Evolutionary conservation across 2,797 vertebrate genomes (phyloP).

Genomic region (Tachyglossus aculeatus): DNA sequence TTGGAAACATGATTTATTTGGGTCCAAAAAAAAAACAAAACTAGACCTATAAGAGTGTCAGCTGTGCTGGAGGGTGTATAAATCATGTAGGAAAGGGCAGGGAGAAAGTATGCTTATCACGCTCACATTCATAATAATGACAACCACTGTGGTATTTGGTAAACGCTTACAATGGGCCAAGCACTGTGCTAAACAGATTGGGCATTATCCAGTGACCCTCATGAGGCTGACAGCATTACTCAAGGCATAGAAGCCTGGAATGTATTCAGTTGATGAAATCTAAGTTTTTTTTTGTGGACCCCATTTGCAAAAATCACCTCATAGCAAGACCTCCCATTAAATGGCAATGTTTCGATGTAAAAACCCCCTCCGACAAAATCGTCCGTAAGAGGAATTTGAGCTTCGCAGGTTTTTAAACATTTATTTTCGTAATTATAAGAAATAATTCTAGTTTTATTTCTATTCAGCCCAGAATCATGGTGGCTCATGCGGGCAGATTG

Average conservation of each 20-base stretch:
- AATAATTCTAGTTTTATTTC: slow-evolving; percentile 65
- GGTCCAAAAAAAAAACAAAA: no score
- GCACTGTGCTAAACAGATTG: no score
- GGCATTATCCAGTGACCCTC: no score
- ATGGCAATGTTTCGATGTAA: slow-evolving; percentile 61
- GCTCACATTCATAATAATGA: no score
- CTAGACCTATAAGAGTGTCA: no score
- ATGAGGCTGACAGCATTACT: no score
- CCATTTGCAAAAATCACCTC: no score
- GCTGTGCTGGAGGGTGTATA: slow-evolving; percentile 42
- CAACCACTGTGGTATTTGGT: no score
- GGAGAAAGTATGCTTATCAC: slow-evolving; percentile 65
- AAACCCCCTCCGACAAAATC: slow-evolving; percentile 36
- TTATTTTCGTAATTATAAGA: slow-evolving; percentile 33
- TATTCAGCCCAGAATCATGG: slow-evolving; percentile 75
- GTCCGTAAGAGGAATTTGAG: slow-evolving; percentile 41
- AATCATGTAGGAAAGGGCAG: slow-evolving; percentile 62
- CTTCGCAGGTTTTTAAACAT: slow-evolving; percentile 42
- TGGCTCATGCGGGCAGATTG: slow-evolving; percentile 73
- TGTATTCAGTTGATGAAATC: slow-evolving; percentile 71
- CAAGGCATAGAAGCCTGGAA: no score
- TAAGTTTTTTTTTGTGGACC: no score
- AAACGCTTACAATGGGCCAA: no score
- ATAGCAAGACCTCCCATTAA: slow-evolving; percentile 42
- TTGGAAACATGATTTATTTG: slow-evolving; percentile 63